A percentile compares a stretch with the other conserved stretches of the same genome.
Evolutionary conservation across 2,797 vertebrate genomes (phyloP).

Genomic region (Alosa sapidissima): DNA sequence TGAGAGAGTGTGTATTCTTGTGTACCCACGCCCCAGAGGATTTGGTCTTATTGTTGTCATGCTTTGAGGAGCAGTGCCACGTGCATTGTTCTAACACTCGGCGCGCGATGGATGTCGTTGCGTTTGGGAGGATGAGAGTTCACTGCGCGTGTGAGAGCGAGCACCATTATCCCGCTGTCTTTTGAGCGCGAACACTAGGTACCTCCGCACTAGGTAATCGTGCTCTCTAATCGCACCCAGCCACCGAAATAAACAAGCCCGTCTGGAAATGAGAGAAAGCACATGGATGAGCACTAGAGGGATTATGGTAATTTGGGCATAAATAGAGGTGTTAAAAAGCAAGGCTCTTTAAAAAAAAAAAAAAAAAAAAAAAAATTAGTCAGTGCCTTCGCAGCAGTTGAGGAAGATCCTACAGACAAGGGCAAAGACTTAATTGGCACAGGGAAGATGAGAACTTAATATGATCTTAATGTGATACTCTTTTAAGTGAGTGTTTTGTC

Average conservation of each 20-base stretch:
- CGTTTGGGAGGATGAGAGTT: constrained; percentile 71
- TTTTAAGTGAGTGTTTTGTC: constrained; percentile 16
- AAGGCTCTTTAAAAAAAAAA: constrained; percentile 61
- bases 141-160: constrained; percentile 67
- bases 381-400: constrained; percentile 26
- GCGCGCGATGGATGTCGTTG: constrained; percentile 52
- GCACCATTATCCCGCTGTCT: constrained; percentile 77
- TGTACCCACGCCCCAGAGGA: constrained; percentile 66
- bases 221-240: constrained; percentile 77
- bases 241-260: constrained; percentile 83
- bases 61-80: constrained; percentile 67
- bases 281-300: constrained; percentile 74
- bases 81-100: constrained; percentile 75
- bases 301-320: constrained; percentile 82
- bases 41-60: constrained; percentile 73
- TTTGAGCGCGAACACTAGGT: constrained; percentile 79
- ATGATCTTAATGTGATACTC: constrained; percentile 13
- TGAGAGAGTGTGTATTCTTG: constrained; percentile 62
- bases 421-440: constrained; percentile 21
- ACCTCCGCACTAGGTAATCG: constrained; percentile 78
- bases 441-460: background rate
- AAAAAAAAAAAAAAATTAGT: constrained; percentile 32
- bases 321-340: constrained; percentile 74
- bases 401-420: constrained; percentile 57
- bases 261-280: constrained; percentile 71